These are phyloP conservation scores for Podarcis muralis DNA, from an alignment of 2,113 vertebrate species.

Conservation along the genomic window DNA sequence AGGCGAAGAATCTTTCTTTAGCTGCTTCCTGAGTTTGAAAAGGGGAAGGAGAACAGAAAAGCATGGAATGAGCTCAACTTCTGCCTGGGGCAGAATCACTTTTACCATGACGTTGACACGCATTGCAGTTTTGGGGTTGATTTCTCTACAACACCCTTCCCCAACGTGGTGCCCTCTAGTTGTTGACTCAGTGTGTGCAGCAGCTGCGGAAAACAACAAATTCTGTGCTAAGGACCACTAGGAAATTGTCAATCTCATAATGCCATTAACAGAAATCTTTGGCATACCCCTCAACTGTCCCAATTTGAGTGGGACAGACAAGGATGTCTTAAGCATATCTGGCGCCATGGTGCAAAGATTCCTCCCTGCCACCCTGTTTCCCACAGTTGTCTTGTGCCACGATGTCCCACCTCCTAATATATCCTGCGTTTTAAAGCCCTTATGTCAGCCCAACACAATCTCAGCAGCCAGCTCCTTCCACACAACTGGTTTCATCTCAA, in stretches of 20 bases:
- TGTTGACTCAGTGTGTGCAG: too few species aligned
- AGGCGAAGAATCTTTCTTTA: not conserved
- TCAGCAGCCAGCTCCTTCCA: not conserved
- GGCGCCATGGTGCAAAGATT: too few species aligned
- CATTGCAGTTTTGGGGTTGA: not conserved
- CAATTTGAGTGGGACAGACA: too few species aligned
- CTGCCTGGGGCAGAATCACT: not conserved
- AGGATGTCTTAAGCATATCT: too few species aligned
- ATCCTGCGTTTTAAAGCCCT: not conserved
- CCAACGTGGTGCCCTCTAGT: too few species aligned
- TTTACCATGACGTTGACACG: not conserved
- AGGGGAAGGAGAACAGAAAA: not conserved
- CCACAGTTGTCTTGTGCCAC: not conserved
- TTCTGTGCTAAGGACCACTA: too few species aligned
- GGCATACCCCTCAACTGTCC: too few species aligned
- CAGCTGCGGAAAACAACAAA: too few species aligned
- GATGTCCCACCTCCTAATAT: not conserved
- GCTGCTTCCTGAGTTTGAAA: too few species aligned
- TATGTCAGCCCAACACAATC: not conserved
- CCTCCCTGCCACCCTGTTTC: too few species aligned
- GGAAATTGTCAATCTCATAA: too few species aligned
- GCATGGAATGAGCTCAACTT: not conserved
- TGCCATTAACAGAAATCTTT: too few species aligned
- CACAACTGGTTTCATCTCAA: conserved; percentile 9
- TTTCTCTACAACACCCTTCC: not conserved